Conservation (phyloP, 2,888 invertebrate genomes). For the Oscheius sp. region DNA sequence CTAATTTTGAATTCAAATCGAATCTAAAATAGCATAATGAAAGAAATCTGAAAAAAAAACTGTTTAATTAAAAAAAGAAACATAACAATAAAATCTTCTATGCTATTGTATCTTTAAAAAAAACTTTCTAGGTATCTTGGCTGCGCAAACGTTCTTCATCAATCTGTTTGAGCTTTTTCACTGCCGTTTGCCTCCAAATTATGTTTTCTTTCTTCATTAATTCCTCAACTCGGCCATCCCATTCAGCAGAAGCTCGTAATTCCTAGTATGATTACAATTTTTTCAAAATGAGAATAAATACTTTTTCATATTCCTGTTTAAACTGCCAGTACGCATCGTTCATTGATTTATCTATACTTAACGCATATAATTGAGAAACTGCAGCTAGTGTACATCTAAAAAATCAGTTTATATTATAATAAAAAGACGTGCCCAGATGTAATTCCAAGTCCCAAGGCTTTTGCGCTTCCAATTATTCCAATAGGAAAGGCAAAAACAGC, state of each 20-base stretch:
- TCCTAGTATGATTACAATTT: constrained; percentile 22
- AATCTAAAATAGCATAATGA: too few relatives aligned
- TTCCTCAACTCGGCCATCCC: constrained; percentile 42
- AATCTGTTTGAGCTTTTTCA: constrained; percentile 43
- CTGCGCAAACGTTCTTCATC: constrained; percentile 41
- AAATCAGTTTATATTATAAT: neutral
- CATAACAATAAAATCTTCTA: too few relatives aligned
- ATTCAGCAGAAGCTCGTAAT: constrained; percentile 26
- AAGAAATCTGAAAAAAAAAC: too few relatives aligned
- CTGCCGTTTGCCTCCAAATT: constrained; percentile 49
- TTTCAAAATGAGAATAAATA: neutral
- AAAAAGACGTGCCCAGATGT: constrained; percentile 40
- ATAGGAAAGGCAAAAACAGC: constrained; percentile 58
- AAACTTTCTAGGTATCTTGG: constrained; percentile 37
- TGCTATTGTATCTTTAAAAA: too few relatives aligned
- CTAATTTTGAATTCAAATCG: too few relatives aligned
- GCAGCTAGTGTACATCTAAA: constrained; percentile 49
- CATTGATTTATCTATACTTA: constrained; percentile 52
- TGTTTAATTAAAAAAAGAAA: too few relatives aligned
- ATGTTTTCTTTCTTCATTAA: constrained; percentile 48
- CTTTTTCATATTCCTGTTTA: constrained; percentile 50
- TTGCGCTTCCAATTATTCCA: constrained; percentile 53
- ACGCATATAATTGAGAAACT: constrained; percentile 50
- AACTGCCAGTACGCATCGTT: constrained; percentile 51
- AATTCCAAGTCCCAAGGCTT: constrained; percentile 56